phyloP scores from a whole-genome alignment of 2,888 invertebrate genomes.

The Phyllotreta striolata region DNA sequence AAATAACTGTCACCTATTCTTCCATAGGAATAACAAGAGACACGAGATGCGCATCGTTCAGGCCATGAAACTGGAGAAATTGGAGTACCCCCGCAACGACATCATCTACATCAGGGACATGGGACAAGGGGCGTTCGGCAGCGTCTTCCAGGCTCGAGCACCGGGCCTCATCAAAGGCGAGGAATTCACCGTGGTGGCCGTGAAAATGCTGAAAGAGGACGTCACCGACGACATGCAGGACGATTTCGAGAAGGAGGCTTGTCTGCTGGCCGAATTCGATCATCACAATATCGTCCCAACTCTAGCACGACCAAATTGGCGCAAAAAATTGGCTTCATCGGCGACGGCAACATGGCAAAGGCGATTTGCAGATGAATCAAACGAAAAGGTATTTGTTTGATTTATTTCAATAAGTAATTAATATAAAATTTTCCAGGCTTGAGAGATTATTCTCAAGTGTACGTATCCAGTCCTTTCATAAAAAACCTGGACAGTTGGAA shows the following conservation, averaged over 20 bases:
- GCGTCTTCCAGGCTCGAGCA: conserved; percentile 93
- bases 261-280: conserved; percentile 93
- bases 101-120: conserved; percentile 93
- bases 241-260: conserved; percentile 96
- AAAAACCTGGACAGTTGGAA: conserved; percentile 73
- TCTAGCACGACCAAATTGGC: conserved; percentile 40
- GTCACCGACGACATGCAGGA: conserved; percentile 91
- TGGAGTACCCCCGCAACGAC: conserved; percentile 95
- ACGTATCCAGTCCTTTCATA: conserved; percentile 77
- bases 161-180: conserved; percentile 86
- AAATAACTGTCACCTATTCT: no score
- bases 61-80: conserved; percentile 87
- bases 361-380: conserved; percentile 80
- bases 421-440: conserved; percentile 63
- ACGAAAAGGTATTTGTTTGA: conserved; percentile 65
- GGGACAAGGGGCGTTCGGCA: conserved; percentile 95
- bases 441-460: conserved; percentile 70
- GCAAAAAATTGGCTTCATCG: conserved; percentile 79
- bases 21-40: no score
- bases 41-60: no score
- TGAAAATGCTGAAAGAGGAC: conserved; percentile 97
- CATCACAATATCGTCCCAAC: conserved; percentile 89
- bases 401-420: conserved; percentile 1
- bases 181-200: conserved; percentile 92
- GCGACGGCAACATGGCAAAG: conserved; percentile 90